These are phyloP conservation scores for Scaptomyza polygonia DNA, from an alignment of 2,888 invertebrate genomes.

Conservation along the genomic window DNA sequence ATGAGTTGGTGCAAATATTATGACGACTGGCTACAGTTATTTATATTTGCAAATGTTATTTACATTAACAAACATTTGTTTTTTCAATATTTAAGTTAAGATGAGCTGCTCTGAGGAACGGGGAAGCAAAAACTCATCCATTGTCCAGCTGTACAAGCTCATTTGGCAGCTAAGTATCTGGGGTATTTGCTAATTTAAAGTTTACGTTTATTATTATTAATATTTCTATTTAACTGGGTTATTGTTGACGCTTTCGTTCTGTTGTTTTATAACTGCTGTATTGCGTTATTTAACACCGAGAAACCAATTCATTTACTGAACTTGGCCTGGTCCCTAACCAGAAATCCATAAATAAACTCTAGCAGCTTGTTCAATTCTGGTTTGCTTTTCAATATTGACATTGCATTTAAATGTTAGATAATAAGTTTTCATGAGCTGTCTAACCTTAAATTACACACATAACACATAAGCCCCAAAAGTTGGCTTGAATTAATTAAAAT, in stretches of 20 bases:
- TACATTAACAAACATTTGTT: conserved; percentile 12
- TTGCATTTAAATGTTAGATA: conserved; percentile 50
- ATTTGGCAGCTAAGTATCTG: conserved; percentile 46
- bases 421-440: conserved; percentile 33
- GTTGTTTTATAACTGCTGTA: conserved; percentile 3
- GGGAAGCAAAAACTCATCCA: neutral
- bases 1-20: conserved; percentile 10
- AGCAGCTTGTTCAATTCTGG: conserved; percentile 35
- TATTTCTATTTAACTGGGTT: conserved; percentile 36
- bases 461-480: conserved; percentile 32
- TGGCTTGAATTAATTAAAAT: conserved; percentile 43
- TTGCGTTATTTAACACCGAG: neutral
- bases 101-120: neutral
- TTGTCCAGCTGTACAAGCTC: conserved; percentile 70
- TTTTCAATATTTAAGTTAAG: conserved; percentile 20
- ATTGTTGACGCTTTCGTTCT: conserved; percentile 20
- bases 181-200: conserved; percentile 43
- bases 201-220: conserved; percentile 15
- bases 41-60: conserved; percentile 28
- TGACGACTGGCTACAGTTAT: conserved; percentile 7
- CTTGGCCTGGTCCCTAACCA: conserved; percentile 47
- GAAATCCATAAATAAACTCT: conserved; percentile 51
- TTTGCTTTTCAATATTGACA: conserved; percentile 54
- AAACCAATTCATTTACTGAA: conserved; percentile 58
- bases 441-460: conserved; percentile 25